These are phyloP conservation scores for Luscinia megarhynchos DNA, from an alignment of 2,797 vertebrate species.

Conservation along the genomic window DNA sequence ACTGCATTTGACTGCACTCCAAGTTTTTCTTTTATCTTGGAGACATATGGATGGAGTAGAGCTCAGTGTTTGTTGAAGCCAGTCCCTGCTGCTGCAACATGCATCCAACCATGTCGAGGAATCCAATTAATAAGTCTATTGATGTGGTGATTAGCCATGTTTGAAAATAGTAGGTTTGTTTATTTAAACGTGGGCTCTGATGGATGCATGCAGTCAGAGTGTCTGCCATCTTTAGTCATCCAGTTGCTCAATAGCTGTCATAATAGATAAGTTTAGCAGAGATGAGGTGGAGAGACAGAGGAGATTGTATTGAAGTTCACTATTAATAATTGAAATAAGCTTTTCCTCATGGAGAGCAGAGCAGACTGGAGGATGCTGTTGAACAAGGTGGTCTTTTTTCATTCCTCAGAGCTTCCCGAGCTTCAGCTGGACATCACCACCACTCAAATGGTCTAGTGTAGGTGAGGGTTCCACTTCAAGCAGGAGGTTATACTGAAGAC, in stretches of 20 bases:
- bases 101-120: constrained; percentile 41
- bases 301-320: constrained; percentile 32
- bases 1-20: constrained; percentile 29
- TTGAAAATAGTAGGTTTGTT: constrained; percentile 64
- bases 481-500: not conserved
- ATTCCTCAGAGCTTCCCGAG: not conserved
- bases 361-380: not conserved
- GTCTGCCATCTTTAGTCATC: constrained; percentile 63
- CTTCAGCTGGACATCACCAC: not conserved
- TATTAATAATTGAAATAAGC: not conserved
- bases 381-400: not conserved
- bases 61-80: constrained; percentile 46
- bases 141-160: constrained; percentile 63
- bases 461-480: not conserved
- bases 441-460: not conserved
- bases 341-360: not conserved
- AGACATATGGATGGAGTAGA: constrained; percentile 44
- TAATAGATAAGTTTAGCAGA: constrained; percentile 15
- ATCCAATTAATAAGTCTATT: constrained; percentile 54
- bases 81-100: constrained; percentile 61
- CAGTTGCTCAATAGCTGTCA: constrained; percentile 58
- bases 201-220: constrained; percentile 13
- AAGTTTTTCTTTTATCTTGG: constrained; percentile 54
- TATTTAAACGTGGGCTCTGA: constrained; percentile 32
- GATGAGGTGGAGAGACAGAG: not conserved